Evolutionary conservation across 1,140 invertebrate genomes (phyloP).

Genomic region (Zaprionus inermis): DNA sequence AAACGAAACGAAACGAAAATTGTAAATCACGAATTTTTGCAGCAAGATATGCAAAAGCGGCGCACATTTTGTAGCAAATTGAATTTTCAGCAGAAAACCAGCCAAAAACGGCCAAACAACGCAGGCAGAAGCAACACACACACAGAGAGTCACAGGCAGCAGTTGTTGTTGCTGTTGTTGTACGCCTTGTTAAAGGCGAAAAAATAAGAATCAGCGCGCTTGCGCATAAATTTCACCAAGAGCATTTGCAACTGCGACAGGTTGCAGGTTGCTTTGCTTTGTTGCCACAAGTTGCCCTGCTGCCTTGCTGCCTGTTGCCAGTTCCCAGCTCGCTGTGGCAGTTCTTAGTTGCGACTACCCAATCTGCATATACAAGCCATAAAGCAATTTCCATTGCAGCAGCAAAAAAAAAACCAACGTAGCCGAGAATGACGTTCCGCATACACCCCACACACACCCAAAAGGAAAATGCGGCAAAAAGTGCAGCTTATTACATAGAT

Average conservation of each 20-base stretch:
- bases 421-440: conserved; percentile 60
- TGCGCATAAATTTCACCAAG: conserved; percentile 78
- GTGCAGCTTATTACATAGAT: background rate
- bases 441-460: conserved; percentile 29
- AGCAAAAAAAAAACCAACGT: conserved; percentile 43
- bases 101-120: conserved; percentile 40
- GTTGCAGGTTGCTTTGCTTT: conserved; percentile 48
- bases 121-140: conserved; percentile 9
- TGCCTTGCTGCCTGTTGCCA: conserved; percentile 5
- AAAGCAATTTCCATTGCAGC: conserved; percentile 82
- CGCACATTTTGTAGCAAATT: conserved; percentile 83
- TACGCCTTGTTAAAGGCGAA: conserved; percentile 80
- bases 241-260: conserved; percentile 57
- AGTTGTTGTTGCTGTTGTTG: conserved; percentile 23
- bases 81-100: conserved; percentile 80
- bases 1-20: conserved; percentile 79
- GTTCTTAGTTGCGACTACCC: conserved; percentile 47
- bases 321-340: conserved; percentile 24
- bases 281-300: conserved; percentile 13
- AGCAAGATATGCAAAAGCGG: conserved; percentile 82
- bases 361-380: conserved; percentile 84
- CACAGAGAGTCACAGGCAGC: conserved; percentile 31
- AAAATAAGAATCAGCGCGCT: conserved; percentile 82
- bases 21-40: conserved; percentile 84
- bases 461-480: conserved; percentile 16